These are phyloP conservation scores for Enoplosus armatus DNA, from an alignment of 2,797 vertebrate genomes.

Conservation along the genomic window DNA sequence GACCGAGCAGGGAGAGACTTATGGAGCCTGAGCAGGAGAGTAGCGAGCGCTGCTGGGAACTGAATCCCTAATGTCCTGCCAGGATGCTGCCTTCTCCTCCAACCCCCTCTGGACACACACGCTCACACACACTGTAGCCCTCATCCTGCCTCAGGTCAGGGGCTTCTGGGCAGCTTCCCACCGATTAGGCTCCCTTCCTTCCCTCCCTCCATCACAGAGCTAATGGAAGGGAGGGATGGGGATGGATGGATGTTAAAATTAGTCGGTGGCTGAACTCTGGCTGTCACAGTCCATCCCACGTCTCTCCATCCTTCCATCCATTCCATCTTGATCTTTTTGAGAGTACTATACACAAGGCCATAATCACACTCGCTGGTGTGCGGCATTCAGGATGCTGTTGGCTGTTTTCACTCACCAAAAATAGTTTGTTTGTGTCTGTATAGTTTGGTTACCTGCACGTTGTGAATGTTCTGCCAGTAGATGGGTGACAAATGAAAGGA, in stretches of 20 bases:
- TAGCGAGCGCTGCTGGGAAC: slow-evolving; percentile 89
- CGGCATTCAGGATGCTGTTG: slow-evolving; percentile 20
- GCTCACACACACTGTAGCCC: slow-evolving; percentile 75
- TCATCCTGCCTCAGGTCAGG: slow-evolving; percentile 95
- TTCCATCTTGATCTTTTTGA: slow-evolving; percentile 79
- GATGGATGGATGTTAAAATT: slow-evolving; percentile 90
- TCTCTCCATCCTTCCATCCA: slow-evolving; percentile 52
- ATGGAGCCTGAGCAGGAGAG: slow-evolving; percentile 67
- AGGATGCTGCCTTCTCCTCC: slow-evolving; percentile 91
- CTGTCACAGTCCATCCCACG: slow-evolving; percentile 66
- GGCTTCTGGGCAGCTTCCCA: slow-evolving; percentile 96
- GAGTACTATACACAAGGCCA: slow-evolving; percentile 67
- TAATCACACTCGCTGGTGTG: slow-evolving; percentile 84
- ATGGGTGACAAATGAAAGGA: background rate
- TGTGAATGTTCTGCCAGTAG: background rate
- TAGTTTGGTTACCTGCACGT: background rate
- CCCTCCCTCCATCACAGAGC: slow-evolving; percentile 48
- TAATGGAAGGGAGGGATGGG: slow-evolving; percentile 38
- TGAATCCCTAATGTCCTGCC: slow-evolving; percentile 90
- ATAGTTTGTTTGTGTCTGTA: background rate
- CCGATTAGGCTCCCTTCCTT: slow-evolving; percentile 86
- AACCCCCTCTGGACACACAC: slow-evolving; percentile 78
- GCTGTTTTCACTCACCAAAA: background rate
- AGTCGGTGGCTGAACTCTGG: slow-evolving; percentile 90
- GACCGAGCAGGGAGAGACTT: slow-evolving; percentile 73